phyloP scores from a whole-genome alignment of 2,888 invertebrate genomes.

The Timema podura region DNA sequence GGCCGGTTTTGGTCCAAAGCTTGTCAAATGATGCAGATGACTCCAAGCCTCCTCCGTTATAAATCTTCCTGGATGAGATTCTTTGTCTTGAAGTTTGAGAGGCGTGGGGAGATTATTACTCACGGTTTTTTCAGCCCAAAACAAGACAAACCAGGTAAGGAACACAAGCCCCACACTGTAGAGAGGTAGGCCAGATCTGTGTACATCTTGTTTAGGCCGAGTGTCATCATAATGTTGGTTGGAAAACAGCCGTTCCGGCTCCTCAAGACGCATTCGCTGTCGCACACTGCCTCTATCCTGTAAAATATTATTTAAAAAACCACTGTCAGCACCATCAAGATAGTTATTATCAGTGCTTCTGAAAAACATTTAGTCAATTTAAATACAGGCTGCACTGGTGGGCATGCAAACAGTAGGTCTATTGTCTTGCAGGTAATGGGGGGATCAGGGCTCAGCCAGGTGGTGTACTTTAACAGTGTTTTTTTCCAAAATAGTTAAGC shows the following conservation, averaged over 20 bases:
- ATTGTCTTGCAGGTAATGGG: too few relatives aligned
- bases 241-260: neutral
- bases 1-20: conserved; percentile 37
- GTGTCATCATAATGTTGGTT: too few relatives aligned
- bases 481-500: too few relatives aligned
- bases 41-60: conserved; percentile 62
- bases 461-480: too few relatives aligned
- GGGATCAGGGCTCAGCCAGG: too few relatives aligned
- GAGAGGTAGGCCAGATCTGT: neutral
- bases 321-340: too few relatives aligned
- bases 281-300: neutral
- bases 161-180: neutral
- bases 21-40: conserved; percentile 52
- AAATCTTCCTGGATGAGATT: conserved; percentile 47
- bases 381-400: too few relatives aligned
- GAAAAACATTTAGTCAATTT: too few relatives aligned
- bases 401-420: too few relatives aligned
- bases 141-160: neutral
- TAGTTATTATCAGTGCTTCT: too few relatives aligned
- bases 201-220: neutral
- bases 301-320: too few relatives aligned
- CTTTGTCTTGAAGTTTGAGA: conserved; percentile 45
- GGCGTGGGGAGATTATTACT: conserved; percentile 49
- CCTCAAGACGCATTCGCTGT: conserved; percentile 4
- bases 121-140: neutral